Evolutionary conservation across 1,140 invertebrate genomes (phyloP).

Genomic region (Pristionchus pacificus): DNA sequence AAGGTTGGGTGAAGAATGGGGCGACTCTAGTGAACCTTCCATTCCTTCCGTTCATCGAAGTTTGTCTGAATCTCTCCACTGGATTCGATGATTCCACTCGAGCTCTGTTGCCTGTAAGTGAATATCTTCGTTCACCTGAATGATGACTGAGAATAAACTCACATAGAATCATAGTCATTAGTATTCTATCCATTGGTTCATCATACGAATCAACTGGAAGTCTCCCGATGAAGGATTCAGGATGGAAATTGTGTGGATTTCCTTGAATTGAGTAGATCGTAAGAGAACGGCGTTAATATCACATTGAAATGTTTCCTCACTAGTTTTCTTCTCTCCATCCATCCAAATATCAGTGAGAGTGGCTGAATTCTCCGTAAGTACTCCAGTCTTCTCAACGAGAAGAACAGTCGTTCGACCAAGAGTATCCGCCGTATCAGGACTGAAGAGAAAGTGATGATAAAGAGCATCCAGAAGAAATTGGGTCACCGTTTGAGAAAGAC

Average conservation of each 20-base stretch:
- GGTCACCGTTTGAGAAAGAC: neutral
- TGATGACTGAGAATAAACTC: neutral
- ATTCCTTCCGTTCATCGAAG: too few relatives aligned
- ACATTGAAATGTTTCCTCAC: neutral
- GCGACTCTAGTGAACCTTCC: too few relatives aligned
- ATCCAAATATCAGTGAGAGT: neutral
- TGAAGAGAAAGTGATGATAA: neutral
- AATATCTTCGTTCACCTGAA: neutral
- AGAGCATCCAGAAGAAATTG: neutral
- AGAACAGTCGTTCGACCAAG: neutral
- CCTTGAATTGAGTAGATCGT: neutral
- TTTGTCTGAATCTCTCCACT: too few relatives aligned
- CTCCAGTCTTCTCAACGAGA: neutral
- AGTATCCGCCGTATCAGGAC: neutral
- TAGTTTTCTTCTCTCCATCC: neutral
- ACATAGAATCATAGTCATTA: neutral
- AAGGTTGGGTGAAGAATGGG: too few relatives aligned
- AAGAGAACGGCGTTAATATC: too few relatives aligned
- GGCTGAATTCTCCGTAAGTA: neutral
- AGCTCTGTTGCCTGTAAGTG: neutral
- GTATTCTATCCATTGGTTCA: neutral
- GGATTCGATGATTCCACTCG: neutral
- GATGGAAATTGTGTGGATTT: neutral
- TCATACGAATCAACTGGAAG: neutral
- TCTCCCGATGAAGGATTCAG: neutral